Evolutionary conservation across 2,113 vertebrate genomes (phyloP).

Genomic region (Ceyx melanurus): DNA sequence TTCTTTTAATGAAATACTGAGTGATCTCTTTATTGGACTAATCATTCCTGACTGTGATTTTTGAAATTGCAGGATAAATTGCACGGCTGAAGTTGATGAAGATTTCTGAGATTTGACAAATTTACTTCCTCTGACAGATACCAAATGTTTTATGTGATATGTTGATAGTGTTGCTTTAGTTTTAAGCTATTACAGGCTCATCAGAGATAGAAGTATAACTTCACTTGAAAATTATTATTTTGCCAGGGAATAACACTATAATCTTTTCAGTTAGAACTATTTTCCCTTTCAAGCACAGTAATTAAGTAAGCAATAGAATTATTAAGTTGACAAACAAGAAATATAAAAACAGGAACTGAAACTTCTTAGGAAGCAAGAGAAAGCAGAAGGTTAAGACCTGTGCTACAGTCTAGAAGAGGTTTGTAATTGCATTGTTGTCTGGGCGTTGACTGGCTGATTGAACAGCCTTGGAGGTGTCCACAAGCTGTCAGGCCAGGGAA

Average conservation of each 20-base stretch:
- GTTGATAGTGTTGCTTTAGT: slow-evolving; percentile 54
- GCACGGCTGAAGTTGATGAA: slow-evolving; percentile 62
- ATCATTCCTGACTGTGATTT: background rate
- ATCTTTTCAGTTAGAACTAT: slow-evolving; percentile 63
- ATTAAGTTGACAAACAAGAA: slow-evolving; percentile 67
- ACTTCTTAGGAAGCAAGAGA: slow-evolving; percentile 1
- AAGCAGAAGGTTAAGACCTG: slow-evolving; percentile 15
- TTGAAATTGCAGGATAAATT: slow-evolving; percentile 10
- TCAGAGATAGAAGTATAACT: slow-evolving; percentile 56
- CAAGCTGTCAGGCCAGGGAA: slow-evolving; percentile 73
- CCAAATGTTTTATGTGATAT: slow-evolving; percentile 32
- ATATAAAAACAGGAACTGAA: slow-evolving; percentile 21
- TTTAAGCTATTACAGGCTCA: slow-evolving; percentile 69
- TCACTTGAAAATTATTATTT: slow-evolving; percentile 66
- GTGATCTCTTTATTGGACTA: background rate
- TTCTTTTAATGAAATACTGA: background rate
- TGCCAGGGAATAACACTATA: slow-evolving; percentile 57
- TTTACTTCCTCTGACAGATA: slow-evolving; percentile 71
- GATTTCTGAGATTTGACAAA: slow-evolving; percentile 57
- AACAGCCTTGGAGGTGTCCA: slow-evolving; percentile 65
- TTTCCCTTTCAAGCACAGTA: slow-evolving; percentile 55
- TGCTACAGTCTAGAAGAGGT: slow-evolving; percentile 2
- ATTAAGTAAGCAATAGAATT: slow-evolving; percentile 64
- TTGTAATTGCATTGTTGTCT: slow-evolving; percentile 56
- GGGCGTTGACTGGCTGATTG: slow-evolving; percentile 68